Evolutionary conservation across 2,888 invertebrate species (phyloP).

Genomic region (Tachina lurida): DNA sequence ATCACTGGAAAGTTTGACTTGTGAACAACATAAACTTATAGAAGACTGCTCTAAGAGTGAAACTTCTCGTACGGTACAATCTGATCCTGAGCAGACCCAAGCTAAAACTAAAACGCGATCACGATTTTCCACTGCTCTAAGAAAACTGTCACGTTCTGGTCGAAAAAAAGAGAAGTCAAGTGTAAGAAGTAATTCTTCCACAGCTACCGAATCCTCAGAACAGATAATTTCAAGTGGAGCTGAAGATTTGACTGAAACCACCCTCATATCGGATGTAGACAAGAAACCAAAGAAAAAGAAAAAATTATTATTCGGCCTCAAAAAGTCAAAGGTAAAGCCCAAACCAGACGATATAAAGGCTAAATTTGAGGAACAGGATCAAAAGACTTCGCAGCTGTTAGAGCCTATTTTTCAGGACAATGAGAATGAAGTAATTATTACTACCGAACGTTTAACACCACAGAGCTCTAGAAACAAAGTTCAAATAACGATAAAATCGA

Average conservation of each 20-base stretch:
- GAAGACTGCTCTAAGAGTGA: constrained; percentile 47
- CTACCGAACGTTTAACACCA: constrained; percentile 64
- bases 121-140: constrained; percentile 80
- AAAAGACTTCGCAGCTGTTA: constrained; percentile 45
- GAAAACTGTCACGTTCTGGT: constrained; percentile 78
- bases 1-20: constrained; percentile 65
- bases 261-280: constrained; percentile 22
- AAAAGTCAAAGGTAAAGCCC: constrained; percentile 72
- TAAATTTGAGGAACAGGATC: constrained; percentile 60
- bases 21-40: constrained; percentile 47
- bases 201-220: constrained; percentile 69
- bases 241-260: constrained; percentile 70
- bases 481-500: constrained; percentile 81
- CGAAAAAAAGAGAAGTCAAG: constrained; percentile 73
- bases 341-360: constrained; percentile 73
- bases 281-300: constrained; percentile 78
- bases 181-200: constrained; percentile 38
- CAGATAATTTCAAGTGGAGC: constrained; percentile 74
- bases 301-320: constrained; percentile 76
- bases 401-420: constrained; percentile 61
- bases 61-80: constrained; percentile 62
- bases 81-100: constrained; percentile 73
- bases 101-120: constrained; percentile 79
- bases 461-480: constrained; percentile 76
- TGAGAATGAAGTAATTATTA: constrained; percentile 65